A percentile compares a stretch with the other conserved stretches of the same genome.
Evolutionary conservation across 2,797 vertebrate species (phyloP).

Genomic region (Pelochelys cantorii): DNA sequence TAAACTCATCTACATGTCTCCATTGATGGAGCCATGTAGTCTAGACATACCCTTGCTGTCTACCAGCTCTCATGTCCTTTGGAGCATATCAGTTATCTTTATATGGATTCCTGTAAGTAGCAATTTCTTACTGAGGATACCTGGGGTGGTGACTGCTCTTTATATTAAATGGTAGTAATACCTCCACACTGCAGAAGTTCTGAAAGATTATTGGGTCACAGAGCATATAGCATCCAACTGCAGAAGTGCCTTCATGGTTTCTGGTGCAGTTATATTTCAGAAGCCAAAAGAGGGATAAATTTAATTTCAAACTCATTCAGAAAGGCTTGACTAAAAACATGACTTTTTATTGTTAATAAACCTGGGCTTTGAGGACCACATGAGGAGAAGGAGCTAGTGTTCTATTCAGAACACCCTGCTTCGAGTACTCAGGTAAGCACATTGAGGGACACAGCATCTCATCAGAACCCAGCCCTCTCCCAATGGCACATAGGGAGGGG

Average conservation of each 20-base stretch:
- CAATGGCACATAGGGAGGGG: background rate
- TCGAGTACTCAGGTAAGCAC: background rate
- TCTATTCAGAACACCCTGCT: background rate
- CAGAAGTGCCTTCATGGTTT: background rate
- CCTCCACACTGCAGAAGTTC: background rate
- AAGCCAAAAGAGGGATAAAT: background rate
- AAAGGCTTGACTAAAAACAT: background rate
- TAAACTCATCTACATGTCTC: too few relatives aligned
- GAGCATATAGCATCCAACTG: background rate
- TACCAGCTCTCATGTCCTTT: background rate
- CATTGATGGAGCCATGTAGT: too few relatives aligned
- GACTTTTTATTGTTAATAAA: background rate
- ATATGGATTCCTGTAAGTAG: background rate
- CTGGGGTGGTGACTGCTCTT: background rate
- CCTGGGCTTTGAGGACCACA: background rate
- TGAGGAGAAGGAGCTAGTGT: background rate
- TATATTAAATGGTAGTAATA: conserved; percentile 11
- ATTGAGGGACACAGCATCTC: background rate
- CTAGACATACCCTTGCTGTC: background rate
- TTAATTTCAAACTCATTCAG: background rate
- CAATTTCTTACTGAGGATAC: background rate
- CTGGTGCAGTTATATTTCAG: background rate
- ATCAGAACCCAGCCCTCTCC: background rate
- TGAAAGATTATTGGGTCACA: rapidly evolving
- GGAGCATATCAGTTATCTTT: background rate